Conservation (phyloP, 2,888 invertebrate genomes). For the Blastobasis lacticolella region DNA sequence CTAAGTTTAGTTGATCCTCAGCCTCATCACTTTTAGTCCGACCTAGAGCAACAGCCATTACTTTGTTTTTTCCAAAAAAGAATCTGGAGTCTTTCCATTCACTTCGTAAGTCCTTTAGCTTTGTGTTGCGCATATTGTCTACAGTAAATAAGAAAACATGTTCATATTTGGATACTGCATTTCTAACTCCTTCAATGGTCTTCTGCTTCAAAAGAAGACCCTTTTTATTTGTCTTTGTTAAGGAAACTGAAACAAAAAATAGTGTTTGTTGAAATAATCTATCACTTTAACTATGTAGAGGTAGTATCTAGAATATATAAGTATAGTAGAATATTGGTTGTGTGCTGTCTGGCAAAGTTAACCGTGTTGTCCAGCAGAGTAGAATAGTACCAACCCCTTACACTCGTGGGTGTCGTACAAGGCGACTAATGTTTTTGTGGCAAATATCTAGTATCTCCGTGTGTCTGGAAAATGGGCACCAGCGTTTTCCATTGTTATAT, state of each 20-base stretch:
- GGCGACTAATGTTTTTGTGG: too few species aligned
- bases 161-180: slow-evolving; percentile 86
- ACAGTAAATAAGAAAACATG: slow-evolving; percentile 92
- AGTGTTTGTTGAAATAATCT: background rate
- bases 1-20: slow-evolving; percentile 83
- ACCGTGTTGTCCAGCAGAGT: too few species aligned
- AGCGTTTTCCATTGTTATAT: too few species aligned
- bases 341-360: too few species aligned
- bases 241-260: slow-evolving; percentile 82
- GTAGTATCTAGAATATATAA: too few species aligned
- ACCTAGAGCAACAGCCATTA: slow-evolving; percentile 94
- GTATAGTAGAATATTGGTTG: too few species aligned
- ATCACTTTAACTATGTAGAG: background rate
- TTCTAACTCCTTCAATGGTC: slow-evolving; percentile 89
- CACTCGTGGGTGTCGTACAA: too few species aligned
- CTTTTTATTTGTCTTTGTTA: slow-evolving; percentile 96
- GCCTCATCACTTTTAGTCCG: slow-evolving; percentile 87
- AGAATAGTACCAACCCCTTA: too few species aligned
- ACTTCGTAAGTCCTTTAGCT: slow-evolving; percentile 88
- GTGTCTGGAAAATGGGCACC: too few species aligned
- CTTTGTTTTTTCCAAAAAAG: slow-evolving; percentile 97
- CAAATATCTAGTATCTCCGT: too few species aligned
- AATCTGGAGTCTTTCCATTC: slow-evolving; percentile 95
- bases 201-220: slow-evolving; percentile 91
- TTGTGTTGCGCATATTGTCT: slow-evolving; percentile 93